Base-by-base conservation (phyloP, 2,888 invertebrate species). In the Drosophila koepferae region DNA sequence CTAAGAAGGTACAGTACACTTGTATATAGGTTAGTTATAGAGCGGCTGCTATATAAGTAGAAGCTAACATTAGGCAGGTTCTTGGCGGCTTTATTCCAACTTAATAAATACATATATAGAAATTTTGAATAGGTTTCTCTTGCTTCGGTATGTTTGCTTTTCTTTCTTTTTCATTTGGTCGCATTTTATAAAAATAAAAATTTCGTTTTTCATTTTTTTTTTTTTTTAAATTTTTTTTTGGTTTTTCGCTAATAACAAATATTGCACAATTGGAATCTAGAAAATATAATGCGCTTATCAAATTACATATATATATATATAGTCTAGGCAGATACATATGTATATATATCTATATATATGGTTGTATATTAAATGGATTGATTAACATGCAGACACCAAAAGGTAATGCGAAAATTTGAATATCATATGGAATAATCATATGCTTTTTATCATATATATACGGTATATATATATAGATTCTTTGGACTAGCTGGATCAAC, bases 141-240 rank as follows among this genome's bases (percentile, higher is more conserved):
- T 48, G 34, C 20, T 53, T 20, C 46, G 38, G 49, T 31, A 48
- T 61, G 31, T 51, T 51, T 53, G 72, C 82, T 86, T 46, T 63
- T 66, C 12, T 44, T 20, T 46, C 53, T 44, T 51, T 49, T 79
- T 80, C 79, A 43, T 79, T 86, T 85, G 86, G 85, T 86, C 85
- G 85, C 85, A 73, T 86, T 86, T 84, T 86, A 86, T 86, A 86
- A 86, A 86, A 86, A 86, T 86, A 86, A 85, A 86, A 86, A 85
- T 80, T 80, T 81, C 53, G n/a, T 66, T 72, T 69, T 8, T 7
- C 20, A 51, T 60, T 66, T 18, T 10, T 49, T 63, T 54, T 46
- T 65, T 59, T 44, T 55, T 16, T 1, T 16, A 36, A 38, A 20
- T 48, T 46, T 56, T 61, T 43, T 36, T 49, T 75, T 46, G 38